Conservation (phyloP, 2,888 invertebrate species). For the Neoitamus cyanurus region DNA sequence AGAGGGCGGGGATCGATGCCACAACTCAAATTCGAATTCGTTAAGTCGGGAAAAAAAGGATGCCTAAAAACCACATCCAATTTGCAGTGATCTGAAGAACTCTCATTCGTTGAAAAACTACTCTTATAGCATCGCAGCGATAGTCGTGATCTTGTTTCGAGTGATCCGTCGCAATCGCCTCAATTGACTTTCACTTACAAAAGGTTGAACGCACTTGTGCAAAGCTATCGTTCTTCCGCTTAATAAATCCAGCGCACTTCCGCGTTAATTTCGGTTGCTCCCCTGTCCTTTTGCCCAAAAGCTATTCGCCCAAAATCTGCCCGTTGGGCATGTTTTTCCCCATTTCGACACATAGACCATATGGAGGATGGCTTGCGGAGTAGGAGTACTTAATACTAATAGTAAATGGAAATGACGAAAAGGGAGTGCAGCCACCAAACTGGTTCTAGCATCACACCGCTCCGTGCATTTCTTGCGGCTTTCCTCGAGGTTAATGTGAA, state of each 20-base stretch:
- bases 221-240: conserved; percentile 18
- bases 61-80: not conserved
- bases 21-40: not conserved
- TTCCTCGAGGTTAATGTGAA: conserved; percentile 29
- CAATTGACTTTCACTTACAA: conserved; percentile 34
- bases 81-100: not conserved
- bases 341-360: not conserved
- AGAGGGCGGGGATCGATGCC: not conserved
- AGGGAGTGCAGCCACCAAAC: conserved; percentile 24
- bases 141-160: conserved; percentile 7
- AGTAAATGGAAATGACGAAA: not conserved
- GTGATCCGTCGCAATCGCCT: conserved; percentile 4
- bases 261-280: conserved; percentile 16
- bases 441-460: not conserved
- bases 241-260: conserved; percentile 7
- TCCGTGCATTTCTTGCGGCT: not conserved
- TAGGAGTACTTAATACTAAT: not conserved
- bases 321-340: not conserved
- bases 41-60: not conserved
- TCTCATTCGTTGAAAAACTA: not conserved
- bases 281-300: not conserved
- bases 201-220: conserved; percentile 33
- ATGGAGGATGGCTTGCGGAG: not conserved
- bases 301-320: not conserved
- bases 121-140: not conserved